phyloP scores from a whole-genome alignment of 1,140 invertebrate species.

The Bursaphelenchus mucronatus region DNA sequence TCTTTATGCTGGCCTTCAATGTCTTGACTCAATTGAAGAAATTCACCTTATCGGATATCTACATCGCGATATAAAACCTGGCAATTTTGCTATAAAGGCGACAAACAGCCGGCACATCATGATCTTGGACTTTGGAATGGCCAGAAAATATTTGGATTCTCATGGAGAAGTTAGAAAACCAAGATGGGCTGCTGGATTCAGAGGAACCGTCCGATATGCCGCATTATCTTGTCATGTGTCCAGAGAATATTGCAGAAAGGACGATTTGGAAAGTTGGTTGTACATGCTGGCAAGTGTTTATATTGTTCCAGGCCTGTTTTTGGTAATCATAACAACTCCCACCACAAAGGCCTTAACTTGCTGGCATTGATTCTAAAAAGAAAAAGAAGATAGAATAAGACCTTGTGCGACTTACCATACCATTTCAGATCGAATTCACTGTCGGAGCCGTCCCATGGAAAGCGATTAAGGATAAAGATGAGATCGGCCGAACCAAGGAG shows the following conservation, averaged over 20 bases:
- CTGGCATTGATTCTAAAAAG: background rate
- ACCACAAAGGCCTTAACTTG: background rate
- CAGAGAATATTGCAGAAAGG: conserved; percentile 25
- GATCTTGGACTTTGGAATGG: conserved; percentile 32
- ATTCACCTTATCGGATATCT: conserved; percentile 14
- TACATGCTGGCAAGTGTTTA: conserved; percentile 23
- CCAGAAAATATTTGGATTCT: conserved; percentile 23
- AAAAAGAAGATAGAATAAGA: no score
- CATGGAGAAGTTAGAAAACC: conserved; percentile 19
- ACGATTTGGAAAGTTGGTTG: conserved; percentile 32
- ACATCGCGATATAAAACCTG: conserved; percentile 30
- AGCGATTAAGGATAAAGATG: conserved; percentile 19
- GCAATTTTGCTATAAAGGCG: conserved; percentile 22
- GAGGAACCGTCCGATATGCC: conserved; percentile 31
- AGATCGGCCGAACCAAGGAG: conserved; percentile 23
- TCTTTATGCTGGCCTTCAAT: conserved; percentile 23
- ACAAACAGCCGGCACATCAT: conserved; percentile 14
- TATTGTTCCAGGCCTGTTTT: no score
- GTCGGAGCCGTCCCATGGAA: conserved; percentile 28
- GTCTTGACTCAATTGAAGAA: conserved; percentile 28
- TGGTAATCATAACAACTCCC: background rate
- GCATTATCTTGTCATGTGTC: conserved; percentile 21
- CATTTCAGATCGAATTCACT: conserved; percentile 28
- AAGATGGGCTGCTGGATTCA: conserved; percentile 25
- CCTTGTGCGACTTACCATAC: no score